phyloP scores from a whole-genome alignment of 1,140 invertebrate genomes.

The Antheraea pernyi region DNA sequence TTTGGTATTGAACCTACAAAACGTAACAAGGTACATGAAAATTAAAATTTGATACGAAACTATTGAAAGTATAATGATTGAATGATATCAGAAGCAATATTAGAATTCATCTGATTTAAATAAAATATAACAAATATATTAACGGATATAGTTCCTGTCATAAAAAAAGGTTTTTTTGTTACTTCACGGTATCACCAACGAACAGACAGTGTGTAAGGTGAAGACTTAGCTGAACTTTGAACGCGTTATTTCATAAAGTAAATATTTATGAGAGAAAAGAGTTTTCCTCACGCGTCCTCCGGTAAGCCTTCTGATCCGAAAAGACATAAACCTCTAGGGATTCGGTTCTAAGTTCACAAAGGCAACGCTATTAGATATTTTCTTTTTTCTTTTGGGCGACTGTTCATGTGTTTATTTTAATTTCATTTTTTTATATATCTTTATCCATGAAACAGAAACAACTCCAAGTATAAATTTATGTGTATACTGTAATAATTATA shows the following conservation, averaged over 20 bases:
- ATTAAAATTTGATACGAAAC: too few species aligned
- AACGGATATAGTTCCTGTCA: background rate
- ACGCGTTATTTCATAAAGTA: constrained; percentile 77
- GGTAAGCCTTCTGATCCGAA: constrained; percentile 74
- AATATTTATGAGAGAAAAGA: constrained; percentile 77
- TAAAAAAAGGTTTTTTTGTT: constrained; percentile 55
- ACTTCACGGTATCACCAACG: constrained; percentile 68
- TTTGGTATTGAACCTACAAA: too few species aligned
- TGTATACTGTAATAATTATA: background rate
- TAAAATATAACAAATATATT: background rate
- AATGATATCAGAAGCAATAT: too few species aligned
- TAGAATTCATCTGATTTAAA: too few species aligned
- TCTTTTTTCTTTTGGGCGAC: constrained; percentile 24
- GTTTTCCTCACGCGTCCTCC: constrained; percentile 59
- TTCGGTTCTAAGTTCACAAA: constrained; percentile 72
- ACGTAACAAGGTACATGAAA: too few species aligned
- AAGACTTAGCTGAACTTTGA: constrained; percentile 58
- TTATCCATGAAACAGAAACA: background rate
- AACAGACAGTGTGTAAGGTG: constrained; percentile 50
- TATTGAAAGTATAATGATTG: too few species aligned
- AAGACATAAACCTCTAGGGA: constrained; percentile 75
- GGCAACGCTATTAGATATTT: constrained; percentile 53
- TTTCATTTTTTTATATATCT: background rate
- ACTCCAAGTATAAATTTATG: background rate
- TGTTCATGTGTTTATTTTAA: constrained; percentile 9